Conservation (phyloP, 2,113 vertebrate species). For the Nicator chloris region DNA sequence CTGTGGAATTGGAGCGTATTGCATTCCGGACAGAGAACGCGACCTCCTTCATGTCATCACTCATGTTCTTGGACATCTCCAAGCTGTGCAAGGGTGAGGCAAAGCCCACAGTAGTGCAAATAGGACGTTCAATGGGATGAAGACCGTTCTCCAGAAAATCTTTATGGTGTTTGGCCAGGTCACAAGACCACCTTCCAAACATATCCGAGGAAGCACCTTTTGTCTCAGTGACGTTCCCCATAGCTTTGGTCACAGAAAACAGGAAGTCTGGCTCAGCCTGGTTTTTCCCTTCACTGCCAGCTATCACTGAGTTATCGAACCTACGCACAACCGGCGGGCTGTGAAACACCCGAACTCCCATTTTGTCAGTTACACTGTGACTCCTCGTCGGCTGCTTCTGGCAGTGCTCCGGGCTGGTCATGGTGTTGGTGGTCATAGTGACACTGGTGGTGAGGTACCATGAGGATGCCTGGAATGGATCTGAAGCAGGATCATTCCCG, state of each 20-base stretch:
- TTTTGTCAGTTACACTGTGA: slow-evolving; percentile 72
- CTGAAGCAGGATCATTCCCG: slow-evolving; percentile 47
- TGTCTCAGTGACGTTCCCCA: slow-evolving; percentile 64
- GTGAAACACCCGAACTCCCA: slow-evolving; percentile 81
- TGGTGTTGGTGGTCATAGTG: slow-evolving; percentile 91
- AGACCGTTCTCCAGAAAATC: slow-evolving; percentile 74
- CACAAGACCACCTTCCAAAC: slow-evolving; percentile 84
- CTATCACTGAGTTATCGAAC: slow-evolving; percentile 58
- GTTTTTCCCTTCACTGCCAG: slow-evolving; percentile 50
- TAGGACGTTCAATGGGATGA: slow-evolving; percentile 70
- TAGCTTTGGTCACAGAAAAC: slow-evolving; percentile 78
- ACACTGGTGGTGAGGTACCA: slow-evolving; percentile 96
- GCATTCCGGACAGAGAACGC: slow-evolving; percentile 89
- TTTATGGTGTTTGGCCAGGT: slow-evolving; percentile 76
- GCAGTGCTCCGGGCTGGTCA: slow-evolving; percentile 90
- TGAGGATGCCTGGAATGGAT: slow-evolving; percentile 82
- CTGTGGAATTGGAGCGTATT: slow-evolving; percentile 73
- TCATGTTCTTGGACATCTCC: slow-evolving; percentile 91
- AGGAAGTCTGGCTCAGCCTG: slow-evolving; percentile 76
- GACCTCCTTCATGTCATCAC: slow-evolving; percentile 98
- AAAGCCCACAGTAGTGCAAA: slow-evolving; percentile 85
- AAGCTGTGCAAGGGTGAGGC: slow-evolving; percentile 83
- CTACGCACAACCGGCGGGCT: slow-evolving; percentile 77
- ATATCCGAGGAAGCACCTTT: slow-evolving; percentile 75
- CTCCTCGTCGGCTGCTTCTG: slow-evolving; percentile 78